A percentile compares a stretch with the other conserved stretches of the same genome.
These are phyloP conservation scores for Engraulis encrasicolus DNA, from an alignment of 2,113 vertebrate species.

Conservation along the genomic window DNA sequence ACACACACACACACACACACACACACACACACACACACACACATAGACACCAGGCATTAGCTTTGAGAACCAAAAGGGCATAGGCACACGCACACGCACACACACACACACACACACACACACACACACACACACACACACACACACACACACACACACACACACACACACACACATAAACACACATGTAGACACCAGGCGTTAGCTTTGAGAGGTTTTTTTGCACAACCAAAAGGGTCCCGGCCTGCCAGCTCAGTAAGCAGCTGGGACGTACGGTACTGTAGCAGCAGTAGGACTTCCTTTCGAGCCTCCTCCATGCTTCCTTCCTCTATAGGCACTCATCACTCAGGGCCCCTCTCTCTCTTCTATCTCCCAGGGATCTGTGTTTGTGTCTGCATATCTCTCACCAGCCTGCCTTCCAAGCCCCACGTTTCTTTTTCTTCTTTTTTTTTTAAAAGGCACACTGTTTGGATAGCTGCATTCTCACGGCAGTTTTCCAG, in stretches of 20 bases:
- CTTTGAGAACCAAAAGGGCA: too few relatives aligned
- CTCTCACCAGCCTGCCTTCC: background rate
- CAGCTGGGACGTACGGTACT: too few relatives aligned
- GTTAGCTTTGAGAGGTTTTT: too few relatives aligned
- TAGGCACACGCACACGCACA: background rate
- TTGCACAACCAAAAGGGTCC: too few relatives aligned
- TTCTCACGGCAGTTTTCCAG: background rate
- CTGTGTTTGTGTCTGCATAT: background rate
- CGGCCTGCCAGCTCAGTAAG: background rate
- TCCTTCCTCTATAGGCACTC: background rate
- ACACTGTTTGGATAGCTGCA: constrained; percentile 8
- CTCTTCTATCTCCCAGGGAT: background rate
- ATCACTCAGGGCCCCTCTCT: background rate
- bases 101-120: background rate
- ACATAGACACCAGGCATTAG: background rate
- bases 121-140: background rate
- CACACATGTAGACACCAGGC: background rate
- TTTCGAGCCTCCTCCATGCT: background rate
- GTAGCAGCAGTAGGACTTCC: background rate
- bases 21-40: background rate
- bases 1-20: background rate
- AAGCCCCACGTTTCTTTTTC: too few relatives aligned
- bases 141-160: background rate
- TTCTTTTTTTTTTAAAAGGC: too few relatives aligned
- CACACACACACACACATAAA: background rate